Evolutionary conservation across 2,797 vertebrate species (phyloP), one percentile per base, ranked within the genome.

Genomic region (Trachurus trachurus): DNA sequence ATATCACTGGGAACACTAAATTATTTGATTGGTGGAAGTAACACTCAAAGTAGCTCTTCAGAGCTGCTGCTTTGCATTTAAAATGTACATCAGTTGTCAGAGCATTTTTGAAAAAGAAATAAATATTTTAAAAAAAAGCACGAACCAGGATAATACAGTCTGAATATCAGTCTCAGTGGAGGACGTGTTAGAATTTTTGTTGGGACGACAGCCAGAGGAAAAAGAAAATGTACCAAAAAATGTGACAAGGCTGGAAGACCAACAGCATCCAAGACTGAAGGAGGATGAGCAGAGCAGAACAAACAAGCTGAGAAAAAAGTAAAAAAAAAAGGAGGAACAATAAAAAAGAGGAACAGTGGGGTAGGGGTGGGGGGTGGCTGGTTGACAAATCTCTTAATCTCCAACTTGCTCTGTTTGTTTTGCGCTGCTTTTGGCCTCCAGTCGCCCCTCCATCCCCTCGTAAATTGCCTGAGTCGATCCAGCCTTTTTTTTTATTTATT

Each of bases 361-460:
- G 52, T 66, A 42, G 6, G 9, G 39, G 65, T 19, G n/a, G 44
- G 34, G 22, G 31, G 39, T n/a, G 9, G 39, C 1, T 40, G 67
- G 56, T 21, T 54, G 56, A 74, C 90, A 93, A 93, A 93, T 93
- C 88, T 91, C 80, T 87, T 91, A 90, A 92, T 93, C 91, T 86
- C 74, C 78, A 82, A 67, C 77, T 72, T 22, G 4, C 75, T 87
- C 67, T 81, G 88, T 90, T 94, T 87, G 87, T 89, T 91, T 85
- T 90, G 72, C 77, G 44, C 66, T 65, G 64, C 71, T 84, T 88
- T 81, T 84, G 84, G 84, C 82, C 84, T 80, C 34, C 45, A 89
- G 88, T 90, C 19, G 66, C 49, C 81, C 37, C 86, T 86, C 82
- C 63, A 92, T 88, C 87, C 82, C 68, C 66, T 82, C 58, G 79